A percentile compares a stretch with the other conserved stretches of the same genome.
phyloP scores from a whole-genome alignment of 1,140 invertebrate genomes.

The Parasteatoda tepidariorum region DNA sequence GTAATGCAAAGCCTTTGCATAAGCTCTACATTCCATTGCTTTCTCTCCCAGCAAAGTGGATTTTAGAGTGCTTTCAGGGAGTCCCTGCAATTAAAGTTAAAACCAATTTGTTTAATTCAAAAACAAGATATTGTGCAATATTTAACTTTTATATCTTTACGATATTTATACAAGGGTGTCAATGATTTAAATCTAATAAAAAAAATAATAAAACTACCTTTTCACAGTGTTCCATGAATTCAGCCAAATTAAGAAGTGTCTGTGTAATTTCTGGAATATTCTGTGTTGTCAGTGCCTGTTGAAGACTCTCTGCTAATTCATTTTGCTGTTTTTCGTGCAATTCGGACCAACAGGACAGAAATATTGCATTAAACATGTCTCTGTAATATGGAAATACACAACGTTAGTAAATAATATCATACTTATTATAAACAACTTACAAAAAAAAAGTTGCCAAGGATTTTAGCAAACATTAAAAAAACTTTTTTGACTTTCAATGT shows the following conservation, averaged over 20 bases:
- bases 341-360: constrained; percentile 99
- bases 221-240: constrained; percentile 99
- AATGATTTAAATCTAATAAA: background rate
- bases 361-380: constrained; percentile 98
- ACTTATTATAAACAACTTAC: background rate
- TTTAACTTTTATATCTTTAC: background rate
- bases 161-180: too few relatives aligned
- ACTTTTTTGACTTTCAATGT: too few relatives aligned
- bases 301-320: constrained; percentile 83
- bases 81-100: too few relatives aligned
- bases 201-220: constrained; percentile 70
- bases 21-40: constrained; percentile 78
- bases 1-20: constrained; percentile 97
- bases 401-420: constrained; percentile 12
- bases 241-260: constrained; percentile 95
- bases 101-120: too few relatives aligned
- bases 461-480: background rate
- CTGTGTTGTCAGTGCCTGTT: constrained; percentile 90
- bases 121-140: background rate
- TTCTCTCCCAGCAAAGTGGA: constrained; percentile 77
- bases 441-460: background rate
- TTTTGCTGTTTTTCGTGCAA: constrained; percentile 81
- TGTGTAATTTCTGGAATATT: constrained; percentile 98
- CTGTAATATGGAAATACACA: constrained; percentile 68
- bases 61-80: constrained; percentile 90